phyloP scores from a whole-genome alignment of 30 jellyfish, hydroid and myxozoan genomes.

The Aurelia aurita region DNA sequence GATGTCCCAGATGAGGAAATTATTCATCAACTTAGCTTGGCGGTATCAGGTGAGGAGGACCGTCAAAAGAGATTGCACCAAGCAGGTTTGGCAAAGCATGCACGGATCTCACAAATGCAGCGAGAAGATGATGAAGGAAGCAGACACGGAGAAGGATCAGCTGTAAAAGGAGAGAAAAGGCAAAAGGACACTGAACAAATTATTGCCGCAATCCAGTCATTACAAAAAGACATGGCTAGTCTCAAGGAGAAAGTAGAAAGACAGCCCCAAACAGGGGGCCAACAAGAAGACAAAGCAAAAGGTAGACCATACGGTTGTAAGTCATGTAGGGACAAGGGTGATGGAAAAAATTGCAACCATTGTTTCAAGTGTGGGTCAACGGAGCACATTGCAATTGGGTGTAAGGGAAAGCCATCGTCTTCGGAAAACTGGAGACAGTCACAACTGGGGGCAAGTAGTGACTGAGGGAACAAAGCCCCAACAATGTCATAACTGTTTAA shows the following conservation, averaged over 20 bases:
- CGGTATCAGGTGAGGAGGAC: constrained; percentile 43
- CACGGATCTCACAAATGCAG: not conserved
- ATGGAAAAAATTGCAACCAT: constrained; percentile 35
- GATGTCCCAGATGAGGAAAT: constrained; percentile 48
- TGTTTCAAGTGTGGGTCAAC: constrained; percentile 43
- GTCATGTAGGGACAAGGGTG: constrained; percentile 16
- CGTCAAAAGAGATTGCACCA: constrained; percentile 38
- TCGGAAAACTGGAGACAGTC: too few relatives aligned
- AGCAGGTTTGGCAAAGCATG: constrained; percentile 15
- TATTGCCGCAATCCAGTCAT: constrained; percentile 42
- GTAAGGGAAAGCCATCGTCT: too few relatives aligned
- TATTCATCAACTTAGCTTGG: constrained; percentile 20
- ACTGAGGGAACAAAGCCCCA: too few relatives aligned
- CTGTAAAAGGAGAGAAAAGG: too few relatives aligned
- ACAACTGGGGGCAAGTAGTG: too few relatives aligned
- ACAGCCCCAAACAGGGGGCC: not conserved
- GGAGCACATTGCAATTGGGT: too few relatives aligned
- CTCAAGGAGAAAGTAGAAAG: constrained; percentile 15
- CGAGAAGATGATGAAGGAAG: not conserved
- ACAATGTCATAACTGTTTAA: constrained; percentile 17
- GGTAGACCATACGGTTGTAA: constrained; percentile 25
- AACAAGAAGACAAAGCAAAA: constrained; percentile 1
- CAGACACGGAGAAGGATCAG: constrained; percentile 6
- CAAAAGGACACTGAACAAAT: not conserved
- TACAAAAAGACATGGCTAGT: constrained; percentile 31